These are phyloP conservation scores for Lydus trimaculatus DNA, from an alignment of 2,888 invertebrate species.

Conservation along the genomic window DNA sequence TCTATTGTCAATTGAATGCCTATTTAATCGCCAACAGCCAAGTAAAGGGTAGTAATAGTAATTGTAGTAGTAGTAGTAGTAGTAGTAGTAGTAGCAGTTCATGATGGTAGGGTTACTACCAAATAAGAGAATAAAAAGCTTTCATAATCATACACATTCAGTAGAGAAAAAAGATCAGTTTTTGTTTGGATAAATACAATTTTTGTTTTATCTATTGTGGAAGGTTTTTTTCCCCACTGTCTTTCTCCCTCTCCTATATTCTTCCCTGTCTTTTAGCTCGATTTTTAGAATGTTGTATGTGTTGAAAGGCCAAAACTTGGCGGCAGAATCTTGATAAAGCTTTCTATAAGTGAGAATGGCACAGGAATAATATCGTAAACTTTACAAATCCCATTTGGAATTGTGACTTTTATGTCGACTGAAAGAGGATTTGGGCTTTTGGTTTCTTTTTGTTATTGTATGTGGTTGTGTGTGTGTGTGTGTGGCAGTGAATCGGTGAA, in stretches of 20 bases:
- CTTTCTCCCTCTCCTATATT: background rate
- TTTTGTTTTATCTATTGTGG: background rate
- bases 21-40: conserved; percentile 56
- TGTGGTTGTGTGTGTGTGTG: too few species aligned
- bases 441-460: conserved; percentile 59
- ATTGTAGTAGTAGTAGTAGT: conserved; percentile 46
- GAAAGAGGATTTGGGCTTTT: conserved; percentile 61
- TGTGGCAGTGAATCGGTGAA: background rate
- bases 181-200: conserved; percentile 1
- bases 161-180: background rate
- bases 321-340: conserved; percentile 58
- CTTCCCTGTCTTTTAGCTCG: conserved; percentile 35
- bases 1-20: conserved; percentile 57
- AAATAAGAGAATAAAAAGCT: background rate
- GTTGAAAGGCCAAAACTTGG: conserved; percentile 55
- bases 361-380: conserved; percentile 63
- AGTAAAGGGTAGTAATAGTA: conserved; percentile 49
- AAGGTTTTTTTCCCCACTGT: background rate
- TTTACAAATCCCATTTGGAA: conserved; percentile 63
- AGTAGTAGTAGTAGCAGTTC: background rate
- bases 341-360: conserved; percentile 61
- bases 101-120: conserved; percentile 1
- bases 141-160: background rate
- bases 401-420: conserved; percentile 63
- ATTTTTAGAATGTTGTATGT: conserved; percentile 57